These are phyloP conservation scores for Lota lota DNA, from an alignment of 2,113 vertebrate species.

Conservation along the genomic window DNA sequence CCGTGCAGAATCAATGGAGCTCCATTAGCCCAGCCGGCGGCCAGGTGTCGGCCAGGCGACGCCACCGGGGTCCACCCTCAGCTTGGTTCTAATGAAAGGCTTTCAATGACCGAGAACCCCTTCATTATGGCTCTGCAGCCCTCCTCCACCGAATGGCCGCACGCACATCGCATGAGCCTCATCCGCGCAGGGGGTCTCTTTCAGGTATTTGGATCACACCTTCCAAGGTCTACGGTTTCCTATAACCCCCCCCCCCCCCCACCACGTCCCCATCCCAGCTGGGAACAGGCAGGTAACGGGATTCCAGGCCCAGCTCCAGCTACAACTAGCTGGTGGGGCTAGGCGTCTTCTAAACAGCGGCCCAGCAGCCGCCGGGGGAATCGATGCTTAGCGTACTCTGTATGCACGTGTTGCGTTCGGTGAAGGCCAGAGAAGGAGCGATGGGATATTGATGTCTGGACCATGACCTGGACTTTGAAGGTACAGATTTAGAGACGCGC, in stretches of 20 bases:
- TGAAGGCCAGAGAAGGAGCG: slow-evolving; percentile 42
- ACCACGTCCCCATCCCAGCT: too few species aligned
- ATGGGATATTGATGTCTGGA: slow-evolving; percentile 40
- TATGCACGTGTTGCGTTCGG: slow-evolving; percentile 48
- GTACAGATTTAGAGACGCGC: slow-evolving; percentile 12
- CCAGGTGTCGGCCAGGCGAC: slow-evolving; percentile 53
- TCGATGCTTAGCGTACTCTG: slow-evolving; percentile 52
- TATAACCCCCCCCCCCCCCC: too few species aligned
- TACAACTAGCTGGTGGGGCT: slow-evolving; percentile 25
- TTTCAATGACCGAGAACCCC: slow-evolving; percentile 41
- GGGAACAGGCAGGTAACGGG: slow-evolving; percentile 19
- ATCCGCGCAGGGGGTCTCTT: too few species aligned
- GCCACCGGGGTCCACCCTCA: slow-evolving; percentile 51
- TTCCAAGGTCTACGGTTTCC: too few species aligned
- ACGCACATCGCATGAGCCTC: neutral
- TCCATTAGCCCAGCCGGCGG: slow-evolving; percentile 53
- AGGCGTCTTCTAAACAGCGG: slow-evolving; percentile 18
- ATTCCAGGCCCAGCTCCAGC: slow-evolving; percentile 19
- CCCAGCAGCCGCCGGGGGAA: slow-evolving; percentile 32
- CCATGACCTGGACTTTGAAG: slow-evolving; percentile 13
- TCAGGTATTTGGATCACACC: too few species aligned
- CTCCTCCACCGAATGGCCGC: neutral
- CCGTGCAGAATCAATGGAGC: slow-evolving; percentile 55
- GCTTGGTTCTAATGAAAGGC: slow-evolving; percentile 48
- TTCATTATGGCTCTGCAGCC: slow-evolving; percentile 6